These are phyloP conservation scores for Pollachius pollachius DNA, from an alignment of 2,113 vertebrate genomes.

Conservation along the genomic window DNA sequence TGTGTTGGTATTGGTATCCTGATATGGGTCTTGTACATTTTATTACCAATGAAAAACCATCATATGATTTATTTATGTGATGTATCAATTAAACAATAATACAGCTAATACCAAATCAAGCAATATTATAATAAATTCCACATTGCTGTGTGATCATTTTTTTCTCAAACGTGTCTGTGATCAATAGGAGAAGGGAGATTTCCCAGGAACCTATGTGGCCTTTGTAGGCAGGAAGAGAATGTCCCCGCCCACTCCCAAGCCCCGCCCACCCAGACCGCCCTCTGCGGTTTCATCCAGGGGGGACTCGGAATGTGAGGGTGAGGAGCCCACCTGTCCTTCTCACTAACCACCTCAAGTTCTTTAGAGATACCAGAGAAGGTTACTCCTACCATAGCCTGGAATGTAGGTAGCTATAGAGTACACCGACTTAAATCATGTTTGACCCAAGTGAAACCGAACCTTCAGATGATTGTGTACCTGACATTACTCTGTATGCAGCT, in stretches of 20 bases:
- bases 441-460: too few relatives aligned
- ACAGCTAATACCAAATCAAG: not conserved
- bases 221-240: slow-evolving; percentile 83
- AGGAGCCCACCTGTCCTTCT: not conserved
- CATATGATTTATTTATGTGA: too few relatives aligned
- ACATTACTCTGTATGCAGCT: too few relatives aligned
- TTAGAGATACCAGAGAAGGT: not conserved
- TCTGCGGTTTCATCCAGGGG: slow-evolving; percentile 72
- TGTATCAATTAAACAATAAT: not conserved
- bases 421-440: too few relatives aligned
- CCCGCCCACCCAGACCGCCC: slow-evolving; percentile 80
- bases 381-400: too few relatives aligned
- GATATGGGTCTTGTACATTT: too few relatives aligned
- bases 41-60: too few relatives aligned
- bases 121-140: too few relatives aligned
- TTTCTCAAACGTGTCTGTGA: not conserved
- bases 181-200: slow-evolving; percentile 81
- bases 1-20: too few relatives aligned
- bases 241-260: slow-evolving; percentile 78
- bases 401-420: too few relatives aligned
- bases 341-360: not conserved
- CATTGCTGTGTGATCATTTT: not conserved
- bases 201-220: slow-evolving; percentile 88
- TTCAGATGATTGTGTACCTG: too few relatives aligned
- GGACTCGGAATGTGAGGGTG: slow-evolving; percentile 60